Evolutionary conservation across 2,888 invertebrate genomes (phyloP).

Genomic region (Zelleria hepariella): DNA sequence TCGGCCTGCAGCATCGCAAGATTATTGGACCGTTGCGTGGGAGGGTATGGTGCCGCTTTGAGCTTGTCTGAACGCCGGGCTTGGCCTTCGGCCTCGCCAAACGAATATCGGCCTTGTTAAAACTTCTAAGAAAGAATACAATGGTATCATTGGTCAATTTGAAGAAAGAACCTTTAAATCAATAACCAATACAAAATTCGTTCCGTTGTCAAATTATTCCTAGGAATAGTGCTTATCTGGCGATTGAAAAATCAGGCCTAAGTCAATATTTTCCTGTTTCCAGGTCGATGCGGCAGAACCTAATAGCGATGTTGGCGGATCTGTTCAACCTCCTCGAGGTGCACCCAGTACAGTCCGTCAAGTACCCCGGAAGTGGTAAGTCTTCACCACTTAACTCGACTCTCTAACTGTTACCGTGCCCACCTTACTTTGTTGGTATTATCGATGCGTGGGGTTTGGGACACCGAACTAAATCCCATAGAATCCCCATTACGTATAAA

Average conservation of each 20-base stretch:
- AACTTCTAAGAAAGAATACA: too few relatives aligned
- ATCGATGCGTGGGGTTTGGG: not conserved
- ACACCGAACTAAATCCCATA: too few relatives aligned
- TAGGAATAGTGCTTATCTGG: not conserved
- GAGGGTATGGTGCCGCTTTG: too few relatives aligned
- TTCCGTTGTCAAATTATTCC: not conserved
- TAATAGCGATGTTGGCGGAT: constrained; percentile 93
- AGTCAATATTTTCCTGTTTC: constrained; percentile 26
- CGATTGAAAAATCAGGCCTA: not conserved
- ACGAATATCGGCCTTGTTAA: too few relatives aligned
- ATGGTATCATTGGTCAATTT: too few relatives aligned
- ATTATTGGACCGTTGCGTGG: too few relatives aligned
- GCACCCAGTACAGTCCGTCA: constrained; percentile 90
- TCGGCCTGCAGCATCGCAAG: too few relatives aligned
- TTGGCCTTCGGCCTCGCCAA: too few relatives aligned
- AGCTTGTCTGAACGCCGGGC: too few relatives aligned
- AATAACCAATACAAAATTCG: too few relatives aligned
- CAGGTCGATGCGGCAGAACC: constrained; percentile 92
- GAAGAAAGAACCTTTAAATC: too few relatives aligned
- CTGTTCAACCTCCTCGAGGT: constrained; percentile 95
- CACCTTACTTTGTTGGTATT: not conserved
- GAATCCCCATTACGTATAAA: too few relatives aligned
- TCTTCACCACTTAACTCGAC: constrained; percentile 14
- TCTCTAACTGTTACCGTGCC: not conserved
- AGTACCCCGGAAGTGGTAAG: constrained; percentile 81